Conservation (phyloP, 2,113 vertebrate genomes). For the Anseranas semipalmata region DNA sequence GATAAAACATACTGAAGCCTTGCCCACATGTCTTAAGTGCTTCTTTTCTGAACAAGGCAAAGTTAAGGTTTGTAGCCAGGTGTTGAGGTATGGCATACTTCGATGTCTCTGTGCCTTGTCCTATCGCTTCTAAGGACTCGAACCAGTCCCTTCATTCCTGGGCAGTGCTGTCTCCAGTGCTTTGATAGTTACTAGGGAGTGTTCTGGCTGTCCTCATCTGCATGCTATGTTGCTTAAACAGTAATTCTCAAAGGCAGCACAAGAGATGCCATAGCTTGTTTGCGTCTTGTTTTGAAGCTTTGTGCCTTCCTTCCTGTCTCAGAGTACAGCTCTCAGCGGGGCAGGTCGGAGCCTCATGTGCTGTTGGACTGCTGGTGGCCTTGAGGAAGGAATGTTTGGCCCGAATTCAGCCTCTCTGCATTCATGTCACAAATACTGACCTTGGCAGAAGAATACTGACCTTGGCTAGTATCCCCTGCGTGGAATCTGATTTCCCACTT, state of each 20-base stretch:
- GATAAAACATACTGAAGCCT: background rate
- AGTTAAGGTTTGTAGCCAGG: background rate
- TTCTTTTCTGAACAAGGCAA: background rate
- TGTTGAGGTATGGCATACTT: fast-evolving
- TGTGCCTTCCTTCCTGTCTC: background rate
- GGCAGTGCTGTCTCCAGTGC: background rate
- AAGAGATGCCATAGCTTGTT: background rate
- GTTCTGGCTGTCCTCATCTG: background rate
- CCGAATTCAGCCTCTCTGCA: fast-evolving
- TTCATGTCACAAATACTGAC: background rate
- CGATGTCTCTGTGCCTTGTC: background rate
- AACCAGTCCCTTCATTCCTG: background rate
- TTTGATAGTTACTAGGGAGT: background rate
- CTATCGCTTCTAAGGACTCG: background rate
- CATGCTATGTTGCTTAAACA: background rate
- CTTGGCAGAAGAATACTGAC: background rate
- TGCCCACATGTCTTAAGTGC: background rate
- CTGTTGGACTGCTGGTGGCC: background rate
- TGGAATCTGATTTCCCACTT: background rate
- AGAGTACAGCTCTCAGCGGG: background rate
- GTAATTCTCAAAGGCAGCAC: background rate
- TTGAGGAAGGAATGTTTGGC: background rate
- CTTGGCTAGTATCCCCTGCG: fast-evolving
- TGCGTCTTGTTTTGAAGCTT: background rate
- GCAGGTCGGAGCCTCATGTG: fast-evolving